phyloP scores from a whole-genome alignment of 1,140 invertebrate genomes.

The Atta colombica region DNA sequence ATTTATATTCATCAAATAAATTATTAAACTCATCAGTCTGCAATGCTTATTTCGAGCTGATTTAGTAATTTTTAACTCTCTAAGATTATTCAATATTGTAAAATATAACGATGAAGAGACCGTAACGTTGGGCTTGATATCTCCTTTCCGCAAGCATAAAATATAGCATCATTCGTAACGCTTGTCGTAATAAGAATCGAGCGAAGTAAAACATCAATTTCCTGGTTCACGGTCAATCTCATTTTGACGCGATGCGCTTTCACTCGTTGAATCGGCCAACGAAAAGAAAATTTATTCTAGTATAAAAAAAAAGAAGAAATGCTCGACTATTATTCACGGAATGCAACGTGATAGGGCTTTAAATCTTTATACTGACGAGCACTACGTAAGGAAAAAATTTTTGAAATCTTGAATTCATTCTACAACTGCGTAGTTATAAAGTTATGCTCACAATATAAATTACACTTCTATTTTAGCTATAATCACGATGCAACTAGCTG shows the following conservation, averaged over 20 bases:
- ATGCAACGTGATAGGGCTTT: neutral
- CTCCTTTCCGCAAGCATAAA: neutral
- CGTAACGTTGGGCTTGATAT: neutral
- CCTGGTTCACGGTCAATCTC: conserved; percentile 9
- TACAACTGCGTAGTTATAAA: too few species aligned
- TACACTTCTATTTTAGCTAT: too few species aligned
- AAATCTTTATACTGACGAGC: neutral
- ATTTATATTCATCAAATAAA: neutral
- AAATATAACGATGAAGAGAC: neutral
- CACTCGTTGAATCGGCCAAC: conserved; percentile 5
- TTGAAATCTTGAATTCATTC: too few species aligned
- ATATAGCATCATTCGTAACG: neutral
- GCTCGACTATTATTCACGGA: neutral
- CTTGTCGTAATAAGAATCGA: neutral
- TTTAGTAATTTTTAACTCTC: neutral
- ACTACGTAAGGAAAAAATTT: neutral
- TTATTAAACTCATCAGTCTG: neutral
- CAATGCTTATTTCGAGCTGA: neutral
- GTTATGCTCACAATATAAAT: too few species aligned
- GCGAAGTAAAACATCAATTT: conserved; percentile 5
- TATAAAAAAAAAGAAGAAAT: neutral
- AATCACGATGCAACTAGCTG: too few species aligned
- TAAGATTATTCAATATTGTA: neutral
- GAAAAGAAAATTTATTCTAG: conserved; percentile 5
- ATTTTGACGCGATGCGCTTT: conserved; percentile 27